phyloP scores from a whole-genome alignment of 2,113 vertebrate species.

The Malurus melanocephalus region DNA sequence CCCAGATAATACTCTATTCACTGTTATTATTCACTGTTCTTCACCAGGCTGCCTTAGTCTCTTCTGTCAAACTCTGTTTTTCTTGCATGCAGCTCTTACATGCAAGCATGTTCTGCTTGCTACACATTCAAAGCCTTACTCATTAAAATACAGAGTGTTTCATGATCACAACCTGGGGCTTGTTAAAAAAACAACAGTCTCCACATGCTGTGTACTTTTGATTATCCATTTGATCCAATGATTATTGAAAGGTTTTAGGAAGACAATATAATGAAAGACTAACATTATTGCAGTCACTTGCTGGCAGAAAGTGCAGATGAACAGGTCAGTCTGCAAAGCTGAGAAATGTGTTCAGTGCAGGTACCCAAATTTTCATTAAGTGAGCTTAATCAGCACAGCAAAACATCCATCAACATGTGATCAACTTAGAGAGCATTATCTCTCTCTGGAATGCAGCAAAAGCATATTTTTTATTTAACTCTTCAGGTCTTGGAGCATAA shows the following conservation, averaged over 20 bases:
- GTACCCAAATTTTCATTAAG: neutral
- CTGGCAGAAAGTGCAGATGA: neutral
- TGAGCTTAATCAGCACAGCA: neutral
- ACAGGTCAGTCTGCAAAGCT: neutral
- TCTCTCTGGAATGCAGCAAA: neutral
- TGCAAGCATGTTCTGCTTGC: neutral
- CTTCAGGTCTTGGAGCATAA: neutral
- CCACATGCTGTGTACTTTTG: neutral
- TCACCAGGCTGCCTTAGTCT: neutral
- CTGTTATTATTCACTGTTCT: neutral
- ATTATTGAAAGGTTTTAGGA: neutral
- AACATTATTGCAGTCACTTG: neutral
- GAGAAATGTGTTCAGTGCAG: neutral
- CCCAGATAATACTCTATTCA: neutral
- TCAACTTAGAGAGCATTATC: neutral
- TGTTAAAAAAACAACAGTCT: neutral
- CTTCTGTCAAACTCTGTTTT: neutral
- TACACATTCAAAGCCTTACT: neutral
- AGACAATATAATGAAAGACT: neutral
- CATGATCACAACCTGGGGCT: neutral
- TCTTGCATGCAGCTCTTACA: neutral
- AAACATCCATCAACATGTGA: neutral
- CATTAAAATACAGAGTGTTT: neutral
- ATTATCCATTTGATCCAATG: neutral
- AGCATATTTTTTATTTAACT: neutral